These are phyloP conservation scores for Pelecanoides urinatrix DNA, from an alignment of 2,113 vertebrate genomes.

Conservation along the genomic window DNA sequence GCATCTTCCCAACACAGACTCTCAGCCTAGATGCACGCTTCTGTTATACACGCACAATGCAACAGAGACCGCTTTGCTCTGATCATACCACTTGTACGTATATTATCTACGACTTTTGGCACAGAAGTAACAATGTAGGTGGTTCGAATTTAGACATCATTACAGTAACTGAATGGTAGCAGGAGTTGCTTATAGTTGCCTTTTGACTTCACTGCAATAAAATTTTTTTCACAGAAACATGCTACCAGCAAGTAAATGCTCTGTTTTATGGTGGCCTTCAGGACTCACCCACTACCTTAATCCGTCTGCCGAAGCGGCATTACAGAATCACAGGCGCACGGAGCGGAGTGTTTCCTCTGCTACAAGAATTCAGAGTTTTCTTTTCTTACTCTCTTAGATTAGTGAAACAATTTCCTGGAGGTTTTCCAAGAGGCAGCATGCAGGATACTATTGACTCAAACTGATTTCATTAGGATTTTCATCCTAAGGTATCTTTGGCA, in stretches of 20 bases:
- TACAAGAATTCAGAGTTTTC: not conserved
- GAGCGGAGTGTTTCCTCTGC: not conserved
- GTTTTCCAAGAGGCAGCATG: not conserved
- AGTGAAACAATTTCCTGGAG: slow-evolving; percentile 1
- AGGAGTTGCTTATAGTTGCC: not conserved
- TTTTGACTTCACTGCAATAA: not conserved
- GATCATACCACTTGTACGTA: not conserved
- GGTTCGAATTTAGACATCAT: not conserved
- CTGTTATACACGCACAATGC: not conserved
- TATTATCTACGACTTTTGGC: not conserved
- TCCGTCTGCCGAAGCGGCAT: not conserved
- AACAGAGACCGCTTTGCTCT: not conserved
- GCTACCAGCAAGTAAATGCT: not conserved
- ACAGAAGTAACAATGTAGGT: not conserved
- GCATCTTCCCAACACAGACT: not conserved
- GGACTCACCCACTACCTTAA: not conserved
- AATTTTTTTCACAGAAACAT: not conserved
- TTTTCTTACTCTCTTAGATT: not conserved
- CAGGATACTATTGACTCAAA: not conserved
- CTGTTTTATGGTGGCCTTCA: not conserved
- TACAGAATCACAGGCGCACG: not conserved
- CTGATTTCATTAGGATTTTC: not conserved
- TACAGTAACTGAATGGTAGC: not conserved
- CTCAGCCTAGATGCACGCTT: accelerated
- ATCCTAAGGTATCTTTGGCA: not conserved